A percentile compares a stretch with the other conserved stretches of the same genome.
phyloP scores from a whole-genome alignment of 2,888 invertebrate genomes.

The Drosophila gaucha region DNA sequence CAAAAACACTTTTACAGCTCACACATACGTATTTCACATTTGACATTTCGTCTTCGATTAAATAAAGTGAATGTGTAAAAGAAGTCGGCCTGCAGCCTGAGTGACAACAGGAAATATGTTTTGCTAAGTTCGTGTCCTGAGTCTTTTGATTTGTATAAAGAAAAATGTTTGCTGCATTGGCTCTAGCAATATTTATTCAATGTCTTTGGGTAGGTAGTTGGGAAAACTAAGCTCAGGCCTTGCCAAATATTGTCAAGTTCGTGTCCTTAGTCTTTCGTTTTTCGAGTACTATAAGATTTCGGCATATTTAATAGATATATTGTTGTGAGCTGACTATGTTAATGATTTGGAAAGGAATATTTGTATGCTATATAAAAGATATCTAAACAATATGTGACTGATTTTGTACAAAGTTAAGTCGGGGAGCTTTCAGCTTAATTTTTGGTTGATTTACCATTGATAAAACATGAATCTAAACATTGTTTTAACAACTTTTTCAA shows the following conservation, averaged over 20 bases:
- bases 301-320: background rate
- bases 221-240: background rate
- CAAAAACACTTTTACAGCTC: conserved; percentile 22
- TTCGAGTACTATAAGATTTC: background rate
- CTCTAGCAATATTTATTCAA: background rate
- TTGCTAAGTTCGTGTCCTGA: conserved; percentile 27
- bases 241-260: conserved; percentile 20
- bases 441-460: too few species aligned
- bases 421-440: background rate
- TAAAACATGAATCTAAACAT: background rate
- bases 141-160: conserved; percentile 11
- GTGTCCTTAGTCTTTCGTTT: conserved; percentile 42
- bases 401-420: too few species aligned
- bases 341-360: background rate
- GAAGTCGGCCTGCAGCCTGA: background rate
- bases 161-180: background rate
- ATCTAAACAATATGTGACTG: too few species aligned
- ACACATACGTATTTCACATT: conserved; percentile 38
- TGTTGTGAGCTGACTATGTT: background rate
- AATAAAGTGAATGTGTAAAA: conserved; percentile 22
- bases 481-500: background rate
- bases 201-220: background rate
- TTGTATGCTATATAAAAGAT: background rate
- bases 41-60: conserved; percentile 42
- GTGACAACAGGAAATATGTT: background rate